phyloP scores from a whole-genome alignment of 2,888 invertebrate species.

The Saturnia pavonia region DNA sequence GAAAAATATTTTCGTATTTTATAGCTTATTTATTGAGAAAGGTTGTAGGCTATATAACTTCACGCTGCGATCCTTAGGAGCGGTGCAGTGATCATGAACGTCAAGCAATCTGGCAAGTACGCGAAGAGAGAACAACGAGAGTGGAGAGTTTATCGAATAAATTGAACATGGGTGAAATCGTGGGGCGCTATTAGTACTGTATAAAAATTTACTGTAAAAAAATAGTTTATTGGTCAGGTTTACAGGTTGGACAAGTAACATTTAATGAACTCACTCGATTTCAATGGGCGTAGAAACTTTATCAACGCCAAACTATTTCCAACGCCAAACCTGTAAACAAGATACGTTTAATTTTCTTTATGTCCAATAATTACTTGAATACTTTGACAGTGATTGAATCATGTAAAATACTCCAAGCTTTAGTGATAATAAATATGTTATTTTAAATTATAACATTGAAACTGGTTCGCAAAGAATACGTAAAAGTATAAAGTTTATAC shows the following conservation, averaged over 20 bases:
- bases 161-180: too few species aligned
- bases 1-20: too few species aligned
- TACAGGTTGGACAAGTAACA: constrained; percentile 15
- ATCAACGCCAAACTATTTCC: constrained; percentile 67
- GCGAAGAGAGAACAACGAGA: too few species aligned
- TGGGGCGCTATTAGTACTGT: too few species aligned
- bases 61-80: too few species aligned
- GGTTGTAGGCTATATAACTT: too few species aligned
- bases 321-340: constrained; percentile 61
- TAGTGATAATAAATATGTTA: neutral
- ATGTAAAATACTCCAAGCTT: neutral
- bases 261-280: constrained; percentile 55
- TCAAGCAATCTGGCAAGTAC: too few species aligned
- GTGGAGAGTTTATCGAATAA: too few species aligned
- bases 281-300: constrained; percentile 64
- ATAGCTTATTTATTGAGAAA: too few species aligned
- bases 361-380: neutral
- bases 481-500: too few species aligned
- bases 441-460: constrained; percentile 7
- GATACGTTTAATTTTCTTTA: constrained; percentile 6
- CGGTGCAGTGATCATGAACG: too few species aligned
- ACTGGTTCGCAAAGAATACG: constrained; percentile 4
- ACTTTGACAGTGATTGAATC: neutral
- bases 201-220: too few species aligned
- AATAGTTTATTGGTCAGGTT: constrained; percentile 16